Base-by-base conservation (phyloP, 2,888 invertebrate species). In the Caenorhabditis wallacei region DNA sequence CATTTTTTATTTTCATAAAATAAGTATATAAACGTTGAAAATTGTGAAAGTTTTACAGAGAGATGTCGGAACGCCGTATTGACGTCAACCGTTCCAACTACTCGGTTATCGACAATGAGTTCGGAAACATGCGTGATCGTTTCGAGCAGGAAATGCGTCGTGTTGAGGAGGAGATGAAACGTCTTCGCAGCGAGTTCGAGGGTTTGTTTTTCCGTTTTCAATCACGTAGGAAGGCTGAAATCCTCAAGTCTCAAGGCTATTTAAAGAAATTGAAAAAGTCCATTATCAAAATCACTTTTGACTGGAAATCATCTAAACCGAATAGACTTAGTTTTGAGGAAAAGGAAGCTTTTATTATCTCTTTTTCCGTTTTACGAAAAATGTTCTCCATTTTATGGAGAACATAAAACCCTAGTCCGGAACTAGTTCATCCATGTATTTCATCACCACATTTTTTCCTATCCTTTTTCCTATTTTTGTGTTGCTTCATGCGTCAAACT, bases 131-230 rank as follows among this genome's bases (percentile, higher is more conserved):
- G 93, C 95, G 97, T 92, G 97, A 97, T 93, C 94, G 96, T n/a
- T 88, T 88, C 78, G 88, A 88, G 78, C 71, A 75, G 87, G 97
- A 98, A 94, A 97, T 98, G 97, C 94, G 95, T 92, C 96, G 97
- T 94, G 97, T 98, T 96, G 97, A 98, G 94, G 97, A 97, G 92
- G 97, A 97, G 94, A 97, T 97, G 97, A 86, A 84, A 63, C 89
- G 92, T 43, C 88, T 92, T 69, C 88, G 92, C 37, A 87, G 85
- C 43, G 92, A 92, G 63, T 91, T 92, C 78, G 90, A 90, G 82
- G 91, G 91, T 87, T 26, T 24, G 64, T 59, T 59, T 53, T 18
- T 78, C 13, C 22, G 13, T 7, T 64, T n/a, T 53, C 7, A 4
- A 54, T 37, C 16, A 66, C 43, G 24, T 46, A 35, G 43, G 8